These are phyloP conservation scores for Actinostola sp. DNA, from an alignment of 92 coral and sea anemone genomes.

Conservation along the genomic window DNA sequence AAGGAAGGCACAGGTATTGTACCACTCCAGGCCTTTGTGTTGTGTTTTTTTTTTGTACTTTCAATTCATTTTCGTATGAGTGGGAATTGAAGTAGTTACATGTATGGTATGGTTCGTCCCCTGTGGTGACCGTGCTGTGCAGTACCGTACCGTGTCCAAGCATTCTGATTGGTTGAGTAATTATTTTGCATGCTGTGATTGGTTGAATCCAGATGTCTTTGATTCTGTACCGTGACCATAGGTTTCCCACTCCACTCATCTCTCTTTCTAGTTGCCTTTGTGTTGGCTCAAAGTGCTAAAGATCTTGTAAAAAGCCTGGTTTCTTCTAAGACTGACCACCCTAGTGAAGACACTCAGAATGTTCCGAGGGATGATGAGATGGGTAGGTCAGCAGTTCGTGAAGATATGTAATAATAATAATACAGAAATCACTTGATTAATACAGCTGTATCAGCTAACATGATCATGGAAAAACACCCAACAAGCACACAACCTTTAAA, in stretches of 20 bases:
- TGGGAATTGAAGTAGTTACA: constrained; percentile 4
- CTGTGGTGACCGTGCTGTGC: no score
- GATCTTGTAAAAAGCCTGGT: background rate
- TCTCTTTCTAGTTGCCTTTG: background rate
- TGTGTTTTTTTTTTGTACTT: no score
- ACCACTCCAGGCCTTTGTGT: background rate
- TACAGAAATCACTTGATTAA: no score
- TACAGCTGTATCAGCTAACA: no score
- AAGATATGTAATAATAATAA: no score
- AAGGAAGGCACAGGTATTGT: constrained; percentile 46
- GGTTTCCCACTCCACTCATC: background rate
- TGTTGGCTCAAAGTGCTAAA: background rate
- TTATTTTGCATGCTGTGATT: no score
- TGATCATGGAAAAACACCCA: no score
- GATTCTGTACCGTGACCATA: background rate
- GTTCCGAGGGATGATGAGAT: no score
- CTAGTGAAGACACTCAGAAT: background rate
- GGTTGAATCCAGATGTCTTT: background rate
- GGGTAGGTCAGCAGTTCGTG: no score
- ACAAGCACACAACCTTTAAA: background rate
- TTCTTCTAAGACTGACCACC: background rate
- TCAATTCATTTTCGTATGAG: no score
- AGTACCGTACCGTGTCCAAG: no score
- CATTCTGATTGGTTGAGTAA: no score
- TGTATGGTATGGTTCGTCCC: background rate